A percentile compares a stretch with the other conserved stretches of the same genome.
Evolutionary conservation across 2,797 vertebrate species (phyloP).

Genomic region (Phataginus tricuspis): DNA sequence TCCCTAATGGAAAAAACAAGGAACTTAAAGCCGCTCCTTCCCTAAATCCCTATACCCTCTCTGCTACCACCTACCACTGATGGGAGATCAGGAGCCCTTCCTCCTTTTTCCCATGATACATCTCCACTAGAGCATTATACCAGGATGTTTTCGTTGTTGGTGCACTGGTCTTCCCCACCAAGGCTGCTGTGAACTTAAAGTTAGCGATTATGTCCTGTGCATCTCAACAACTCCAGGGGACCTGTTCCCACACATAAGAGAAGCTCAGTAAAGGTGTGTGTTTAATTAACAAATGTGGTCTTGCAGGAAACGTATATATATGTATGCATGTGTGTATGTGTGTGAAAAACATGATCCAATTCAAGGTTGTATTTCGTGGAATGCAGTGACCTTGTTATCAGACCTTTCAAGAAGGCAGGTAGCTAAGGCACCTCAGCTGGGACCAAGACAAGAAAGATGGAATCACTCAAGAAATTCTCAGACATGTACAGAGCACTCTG

Average conservation of each 20-base stretch:
- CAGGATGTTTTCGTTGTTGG: not conserved
- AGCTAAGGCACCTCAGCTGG: not conserved
- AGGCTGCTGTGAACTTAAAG: not conserved
- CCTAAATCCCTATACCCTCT: not conserved
- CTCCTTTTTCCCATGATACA: not conserved
- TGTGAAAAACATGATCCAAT: not conserved
- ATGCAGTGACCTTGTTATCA: not conserved
- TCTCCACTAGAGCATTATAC: not conserved
- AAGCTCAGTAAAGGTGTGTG: not conserved
- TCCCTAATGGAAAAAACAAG: not conserved
- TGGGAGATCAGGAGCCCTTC: not conserved
- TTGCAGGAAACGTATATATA: not conserved
- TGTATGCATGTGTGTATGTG: not conserved
- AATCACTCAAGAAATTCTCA: not conserved
- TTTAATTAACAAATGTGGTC: not conserved
- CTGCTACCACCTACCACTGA: not conserved
- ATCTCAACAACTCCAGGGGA: not conserved
- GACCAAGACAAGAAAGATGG: slow-evolving; percentile 1
- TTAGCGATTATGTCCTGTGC: not conserved
- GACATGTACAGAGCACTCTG: not conserved
- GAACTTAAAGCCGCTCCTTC: not conserved
- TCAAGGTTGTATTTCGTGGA: not conserved
- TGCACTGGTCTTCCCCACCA: not conserved
- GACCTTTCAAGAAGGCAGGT: not conserved
- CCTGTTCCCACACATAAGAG: not conserved